Evolutionary conservation across 2,797 vertebrate species (phyloP).

Genomic region (Chiloscyllium punctatum): DNA sequence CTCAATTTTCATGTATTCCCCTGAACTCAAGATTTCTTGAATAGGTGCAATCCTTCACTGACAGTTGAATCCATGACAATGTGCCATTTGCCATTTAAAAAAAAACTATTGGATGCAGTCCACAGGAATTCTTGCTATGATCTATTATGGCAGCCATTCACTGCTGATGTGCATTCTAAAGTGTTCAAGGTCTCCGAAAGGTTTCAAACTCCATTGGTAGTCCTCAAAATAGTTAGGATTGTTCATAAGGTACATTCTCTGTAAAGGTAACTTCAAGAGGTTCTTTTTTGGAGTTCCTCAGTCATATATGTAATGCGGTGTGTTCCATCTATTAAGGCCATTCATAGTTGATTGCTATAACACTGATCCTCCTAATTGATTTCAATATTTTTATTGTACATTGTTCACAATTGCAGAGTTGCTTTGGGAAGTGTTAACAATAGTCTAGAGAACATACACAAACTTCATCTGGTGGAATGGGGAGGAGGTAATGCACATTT

Average conservation of each 20-base stretch:
- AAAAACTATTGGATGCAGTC: background rate
- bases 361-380: background rate
- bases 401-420: background rate
- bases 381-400: background rate
- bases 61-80: background rate
- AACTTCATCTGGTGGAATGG: background rate
- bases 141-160: background rate
- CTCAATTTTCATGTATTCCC: background rate
- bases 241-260: background rate
- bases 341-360: background rate
- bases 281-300: background rate
- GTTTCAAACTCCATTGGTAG: background rate
- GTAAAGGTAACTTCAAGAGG: background rate
- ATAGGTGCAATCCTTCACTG: background rate
- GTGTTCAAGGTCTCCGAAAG: background rate
- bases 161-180: background rate
- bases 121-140: background rate
- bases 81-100: background rate
- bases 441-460: background rate
- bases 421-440: background rate
- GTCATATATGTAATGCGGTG: background rate
- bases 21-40: too few relatives aligned
- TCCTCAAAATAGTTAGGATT: background rate
- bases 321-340: background rate
- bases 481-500: background rate